Evolutionary conservation across 2,888 invertebrate genomes (phyloP), one percentile per base, ranked within the genome.

Genomic region (Caenorhabditis imperialis): DNA sequence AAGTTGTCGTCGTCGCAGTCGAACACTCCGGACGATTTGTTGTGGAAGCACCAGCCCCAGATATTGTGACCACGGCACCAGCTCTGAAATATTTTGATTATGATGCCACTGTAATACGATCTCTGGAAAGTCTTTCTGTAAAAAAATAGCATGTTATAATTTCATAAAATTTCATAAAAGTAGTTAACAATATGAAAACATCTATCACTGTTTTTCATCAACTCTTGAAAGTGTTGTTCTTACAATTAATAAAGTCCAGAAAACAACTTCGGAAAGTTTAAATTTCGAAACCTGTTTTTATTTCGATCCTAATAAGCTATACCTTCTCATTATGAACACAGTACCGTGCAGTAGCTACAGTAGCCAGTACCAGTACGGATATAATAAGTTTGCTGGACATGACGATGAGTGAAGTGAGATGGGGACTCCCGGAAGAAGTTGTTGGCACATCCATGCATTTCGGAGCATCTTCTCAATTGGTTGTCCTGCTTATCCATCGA

Each of bases 11-110:
- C 83, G 62, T 84, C 84, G 62, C 84, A 84, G 54, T 81, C 73
- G 70, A 83, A 84, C 18, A 50, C 60, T 2, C 82, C 84, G 16
- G 74, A 69, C 8, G 80, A 76, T 48, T 84, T 84, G 72, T 84
- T 82, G 61, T 82, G 83, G 61, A 82, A 83, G 33, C 84, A 84
- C 80, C 79, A 84, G n/a, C 83, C 83, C 74, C 79, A 79, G 51
- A 81, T 54, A 20, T 81, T 76, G 51, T 81, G 75, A 2, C 77
- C 78, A 47, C 73, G 61, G 53, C 84, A 84, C 47, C 62, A 76
- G 23, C 83, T 78, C 81, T 84, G 38, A 20, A 69, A 63, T 22
- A 10, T 27, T 22, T 10, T 33, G 20, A 14, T n/a, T n/a, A n/a
- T n/a, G n/a, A n/a, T n/a, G n/a, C n/a, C n/a, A n/a, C n/a, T n/a